These are phyloP conservation scores for Myrmecobius fasciatus DNA, from an alignment of 2,113 vertebrate species.

Conservation along the genomic window DNA sequence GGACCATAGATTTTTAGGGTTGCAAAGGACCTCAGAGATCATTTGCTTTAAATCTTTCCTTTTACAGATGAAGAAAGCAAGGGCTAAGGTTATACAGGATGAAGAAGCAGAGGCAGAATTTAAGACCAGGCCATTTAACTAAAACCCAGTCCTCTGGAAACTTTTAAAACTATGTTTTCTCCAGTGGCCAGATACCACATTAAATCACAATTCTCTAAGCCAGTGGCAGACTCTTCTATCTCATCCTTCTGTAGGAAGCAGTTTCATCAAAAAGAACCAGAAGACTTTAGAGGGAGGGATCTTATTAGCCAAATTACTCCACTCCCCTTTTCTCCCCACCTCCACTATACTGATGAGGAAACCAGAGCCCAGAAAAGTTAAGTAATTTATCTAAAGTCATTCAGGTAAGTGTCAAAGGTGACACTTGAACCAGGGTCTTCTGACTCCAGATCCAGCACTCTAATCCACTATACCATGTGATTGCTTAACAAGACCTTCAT, in stretches of 20 bases:
- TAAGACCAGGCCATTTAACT: not conserved
- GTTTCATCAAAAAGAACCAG: not conserved
- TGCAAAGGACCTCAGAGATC: not conserved
- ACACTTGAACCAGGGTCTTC: not conserved
- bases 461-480: not conserved
- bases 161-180: not conserved
- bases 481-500: not conserved
- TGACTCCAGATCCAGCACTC: not conserved
- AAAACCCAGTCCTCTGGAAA: not conserved
- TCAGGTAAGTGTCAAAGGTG: not conserved
- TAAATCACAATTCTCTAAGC: not conserved
- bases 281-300: not conserved
- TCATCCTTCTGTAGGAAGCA: not conserved
- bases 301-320: not conserved
- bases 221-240: not conserved
- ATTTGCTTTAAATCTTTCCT: not conserved
- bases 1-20: not conserved
- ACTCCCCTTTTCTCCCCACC: not conserved
- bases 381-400: not conserved
- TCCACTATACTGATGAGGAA: not conserved
- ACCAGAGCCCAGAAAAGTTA: not conserved
- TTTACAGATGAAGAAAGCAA: not conserved
- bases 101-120: not conserved
- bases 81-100: not conserved
- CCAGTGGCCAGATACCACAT: not conserved